These are phyloP conservation scores for Phylloscopus trochilus DNA, from an alignment of 2,113 vertebrate species.

Conservation along the genomic window DNA sequence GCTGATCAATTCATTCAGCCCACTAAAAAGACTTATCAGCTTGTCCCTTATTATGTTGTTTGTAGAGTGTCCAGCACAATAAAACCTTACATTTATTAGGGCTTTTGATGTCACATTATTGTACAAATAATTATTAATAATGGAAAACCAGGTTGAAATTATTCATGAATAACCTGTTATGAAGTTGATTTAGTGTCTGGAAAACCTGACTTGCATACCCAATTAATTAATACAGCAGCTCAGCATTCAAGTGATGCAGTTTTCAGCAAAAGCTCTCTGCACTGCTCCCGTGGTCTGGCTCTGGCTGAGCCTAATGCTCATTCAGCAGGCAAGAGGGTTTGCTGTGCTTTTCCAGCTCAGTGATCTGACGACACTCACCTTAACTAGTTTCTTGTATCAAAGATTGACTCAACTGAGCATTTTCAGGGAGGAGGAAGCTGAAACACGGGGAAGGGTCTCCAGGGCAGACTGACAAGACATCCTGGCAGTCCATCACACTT, in stretches of 20 bases:
- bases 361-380: conserved; percentile 9
- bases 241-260: neutral
- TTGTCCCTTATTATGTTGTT: neutral
- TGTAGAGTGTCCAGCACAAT: conserved; percentile 1
- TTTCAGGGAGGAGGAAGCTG: conserved; percentile 20
- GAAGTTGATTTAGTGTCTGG: conserved; percentile 25
- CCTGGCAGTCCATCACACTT: neutral
- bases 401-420: conserved; percentile 41
- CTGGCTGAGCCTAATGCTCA: neutral
- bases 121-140: conserved; percentile 57
- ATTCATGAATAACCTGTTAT: conserved; percentile 29
- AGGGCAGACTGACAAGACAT: neutral
- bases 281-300: neutral
- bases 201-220: neutral
- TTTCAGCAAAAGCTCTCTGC: neutral
- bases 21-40: neutral
- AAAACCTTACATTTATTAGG: neutral
- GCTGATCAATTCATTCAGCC: neutral
- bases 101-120: neutral
- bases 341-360: conserved; percentile 29
- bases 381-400: conserved; percentile 54
- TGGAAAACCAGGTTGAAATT: conserved; percentile 34
- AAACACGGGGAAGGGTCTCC: neutral
- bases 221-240: conserved; percentile 36
- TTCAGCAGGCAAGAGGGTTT: conserved; percentile 33